Percentiles rank a stretch among this genome's conserved stretches.
Conservation (phyloP, 1,140 invertebrate species). For the Psix sp. region DNA sequence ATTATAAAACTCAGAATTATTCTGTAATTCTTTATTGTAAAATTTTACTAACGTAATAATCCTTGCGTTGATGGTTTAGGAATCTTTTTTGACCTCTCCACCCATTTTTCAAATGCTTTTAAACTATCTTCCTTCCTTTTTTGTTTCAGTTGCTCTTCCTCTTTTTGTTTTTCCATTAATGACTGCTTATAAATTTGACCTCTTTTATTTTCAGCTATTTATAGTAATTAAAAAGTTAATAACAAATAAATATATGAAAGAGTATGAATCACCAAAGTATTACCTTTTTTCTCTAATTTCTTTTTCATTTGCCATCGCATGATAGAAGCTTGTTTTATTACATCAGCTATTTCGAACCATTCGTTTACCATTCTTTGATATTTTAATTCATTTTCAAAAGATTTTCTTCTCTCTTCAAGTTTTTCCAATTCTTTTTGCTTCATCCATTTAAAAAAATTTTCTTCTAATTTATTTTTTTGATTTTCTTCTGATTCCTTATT, state of each 20-base stretch:
- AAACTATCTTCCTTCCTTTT: slow-evolving; percentile 60
- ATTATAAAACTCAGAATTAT: neutral
- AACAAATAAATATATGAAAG: neutral
- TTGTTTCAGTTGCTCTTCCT: slow-evolving; percentile 56
- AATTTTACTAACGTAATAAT: slow-evolving; percentile 67
- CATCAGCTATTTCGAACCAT: slow-evolving; percentile 56
- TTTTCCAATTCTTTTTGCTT: slow-evolving; percentile 63
- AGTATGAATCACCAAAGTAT: neutral
- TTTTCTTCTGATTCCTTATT: slow-evolving; percentile 29
- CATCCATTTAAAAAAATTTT: slow-evolving; percentile 66
- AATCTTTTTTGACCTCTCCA: slow-evolving; percentile 65
- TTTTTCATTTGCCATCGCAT: slow-evolving; percentile 68
- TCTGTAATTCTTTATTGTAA: neutral
- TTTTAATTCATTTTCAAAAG: slow-evolving; percentile 60
- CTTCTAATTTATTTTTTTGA: slow-evolving; percentile 39
- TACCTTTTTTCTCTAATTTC: slow-evolving; percentile 29
- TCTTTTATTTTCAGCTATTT: slow-evolving; percentile 55
- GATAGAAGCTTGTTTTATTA: slow-evolving; percentile 60
- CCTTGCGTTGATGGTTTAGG: slow-evolving; percentile 73
- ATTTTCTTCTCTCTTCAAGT: slow-evolving; percentile 29
- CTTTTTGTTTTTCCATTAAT: slow-evolving; percentile 46
- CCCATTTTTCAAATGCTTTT: slow-evolving; percentile 71
- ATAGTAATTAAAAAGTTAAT: neutral
- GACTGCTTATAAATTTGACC: too few species aligned
- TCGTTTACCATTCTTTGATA: slow-evolving; percentile 61